Conservation (phyloP, 1,140 invertebrate genomes). For the Heliconius congener region DNA sequence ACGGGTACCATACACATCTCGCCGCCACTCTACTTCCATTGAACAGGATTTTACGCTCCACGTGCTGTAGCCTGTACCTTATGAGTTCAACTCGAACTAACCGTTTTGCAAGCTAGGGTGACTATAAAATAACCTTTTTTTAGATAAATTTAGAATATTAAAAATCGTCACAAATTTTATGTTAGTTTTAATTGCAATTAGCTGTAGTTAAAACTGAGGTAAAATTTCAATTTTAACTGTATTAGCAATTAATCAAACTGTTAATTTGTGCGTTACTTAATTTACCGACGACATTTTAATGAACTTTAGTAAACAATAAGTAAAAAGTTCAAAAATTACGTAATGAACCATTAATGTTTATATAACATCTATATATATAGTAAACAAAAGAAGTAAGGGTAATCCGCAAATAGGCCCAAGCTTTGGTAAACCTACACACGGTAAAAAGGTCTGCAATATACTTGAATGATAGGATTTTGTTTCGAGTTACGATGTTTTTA, state of each 20-base stretch:
- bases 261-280: background rate
- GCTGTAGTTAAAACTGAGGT: no score
- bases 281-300: background rate
- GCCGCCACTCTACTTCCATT: slow-evolving; percentile 29
- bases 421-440: slow-evolving; percentile 1
- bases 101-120: slow-evolving; percentile 12
- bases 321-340: no score
- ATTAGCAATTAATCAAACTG: background rate
- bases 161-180: background rate
- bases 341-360: background rate
- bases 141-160: background rate
- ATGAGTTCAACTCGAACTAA: slow-evolving; percentile 17
- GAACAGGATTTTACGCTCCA: slow-evolving; percentile 32
- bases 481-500: background rate
- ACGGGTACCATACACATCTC: slow-evolving; percentile 44
- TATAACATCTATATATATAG: background rate
- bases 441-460: background rate
- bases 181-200: no score
- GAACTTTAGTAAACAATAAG: no score
- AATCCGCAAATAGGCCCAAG: background rate
- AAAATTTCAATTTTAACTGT: no score
- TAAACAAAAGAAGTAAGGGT: background rate
- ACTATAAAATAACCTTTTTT: background rate
- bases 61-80: slow-evolving; percentile 16
- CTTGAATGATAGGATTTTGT: slow-evolving; percentile 8